A percentile compares a stretch with the other conserved stretches of the same genome.
phyloP scores from a whole-genome alignment of 2,797 vertebrate species.

The Hipposideros larvatus region DNA sequence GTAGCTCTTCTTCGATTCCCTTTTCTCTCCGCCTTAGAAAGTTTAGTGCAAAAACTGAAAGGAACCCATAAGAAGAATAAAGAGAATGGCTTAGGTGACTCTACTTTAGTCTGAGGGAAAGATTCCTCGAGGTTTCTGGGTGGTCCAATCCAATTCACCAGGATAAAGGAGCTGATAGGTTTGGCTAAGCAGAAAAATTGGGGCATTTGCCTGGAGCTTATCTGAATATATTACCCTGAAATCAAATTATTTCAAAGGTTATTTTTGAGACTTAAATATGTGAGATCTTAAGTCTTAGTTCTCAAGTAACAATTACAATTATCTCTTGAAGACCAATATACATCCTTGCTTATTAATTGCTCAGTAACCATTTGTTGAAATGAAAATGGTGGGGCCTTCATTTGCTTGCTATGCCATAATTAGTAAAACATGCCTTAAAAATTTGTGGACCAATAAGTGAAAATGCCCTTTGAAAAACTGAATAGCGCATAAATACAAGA shows the following conservation, averaged over 20 bases:
- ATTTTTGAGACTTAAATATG: neutral
- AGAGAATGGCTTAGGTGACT: neutral
- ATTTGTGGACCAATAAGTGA: constrained; percentile 28
- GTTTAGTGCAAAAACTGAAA: neutral
- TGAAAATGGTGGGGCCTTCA: neutral
- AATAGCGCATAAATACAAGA: neutral
- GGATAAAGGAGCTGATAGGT: neutral
- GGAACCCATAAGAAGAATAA: neutral
- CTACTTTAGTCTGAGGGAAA: neutral
- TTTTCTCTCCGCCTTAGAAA: neutral
- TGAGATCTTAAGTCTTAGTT: neutral
- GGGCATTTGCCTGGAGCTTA: neutral
- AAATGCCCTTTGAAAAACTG: neutral
- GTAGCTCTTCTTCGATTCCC: neutral
- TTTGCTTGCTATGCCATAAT: constrained; percentile 34
- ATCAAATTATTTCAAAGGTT: neutral
- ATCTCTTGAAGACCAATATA: constrained; percentile 30
- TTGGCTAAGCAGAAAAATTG: neutral
- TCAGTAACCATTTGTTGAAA: constrained; percentile 45
- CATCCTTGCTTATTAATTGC: neutral
- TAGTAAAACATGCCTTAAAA: constrained; percentile 53
- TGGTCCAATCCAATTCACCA: neutral
- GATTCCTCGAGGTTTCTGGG: neutral
- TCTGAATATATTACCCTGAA: neutral
- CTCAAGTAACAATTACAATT: neutral